Evolutionary conservation across 2,113 vertebrate genomes (phyloP).

Genomic region (Gobius niger): DNA sequence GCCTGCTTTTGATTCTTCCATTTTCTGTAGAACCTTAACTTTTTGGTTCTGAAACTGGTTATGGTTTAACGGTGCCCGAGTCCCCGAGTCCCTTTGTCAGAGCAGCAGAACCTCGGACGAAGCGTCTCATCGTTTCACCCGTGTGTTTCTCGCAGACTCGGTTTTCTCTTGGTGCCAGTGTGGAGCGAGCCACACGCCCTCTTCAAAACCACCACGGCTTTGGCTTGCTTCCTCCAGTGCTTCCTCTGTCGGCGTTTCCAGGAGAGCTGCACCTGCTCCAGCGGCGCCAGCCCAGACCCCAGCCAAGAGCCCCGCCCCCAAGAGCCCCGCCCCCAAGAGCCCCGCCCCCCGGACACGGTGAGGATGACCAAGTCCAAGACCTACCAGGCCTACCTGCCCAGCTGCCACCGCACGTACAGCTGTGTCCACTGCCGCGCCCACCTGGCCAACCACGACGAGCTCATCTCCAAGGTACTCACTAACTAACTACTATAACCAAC

Average conservation of each 20-base stretch:
- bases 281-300: conserved; percentile 87
- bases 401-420: conserved; percentile 96
- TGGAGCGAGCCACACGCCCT: conserved; percentile 92
- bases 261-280: conserved; percentile 86
- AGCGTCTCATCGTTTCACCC: background rate
- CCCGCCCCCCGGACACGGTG: conserved; percentile 89
- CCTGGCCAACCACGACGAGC: conserved; percentile 96
- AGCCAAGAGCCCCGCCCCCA: conserved; percentile 81
- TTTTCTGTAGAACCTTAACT: too few relatives aligned
- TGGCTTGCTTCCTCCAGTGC: conserved; percentile 93
- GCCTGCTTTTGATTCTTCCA: too few relatives aligned
- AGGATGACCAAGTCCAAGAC: conserved; percentile 99
- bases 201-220: conserved; percentile 93
- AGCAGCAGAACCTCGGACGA: too few relatives aligned
- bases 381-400: conserved; percentile 97
- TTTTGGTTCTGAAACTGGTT: too few relatives aligned
- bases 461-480: conserved; percentile 45
- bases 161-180: conserved; percentile 86
- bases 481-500: too few relatives aligned
- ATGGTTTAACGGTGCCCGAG: too few relatives aligned
- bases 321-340: too few relatives aligned
- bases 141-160: conserved; percentile 76
- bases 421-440: conserved; percentile 99
- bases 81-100: too few relatives aligned
- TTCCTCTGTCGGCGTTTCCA: conserved; percentile 94